These are phyloP conservation scores for Clamator glandarius DNA, from an alignment of 2,797 vertebrate genomes.

Conservation along the genomic window DNA sequence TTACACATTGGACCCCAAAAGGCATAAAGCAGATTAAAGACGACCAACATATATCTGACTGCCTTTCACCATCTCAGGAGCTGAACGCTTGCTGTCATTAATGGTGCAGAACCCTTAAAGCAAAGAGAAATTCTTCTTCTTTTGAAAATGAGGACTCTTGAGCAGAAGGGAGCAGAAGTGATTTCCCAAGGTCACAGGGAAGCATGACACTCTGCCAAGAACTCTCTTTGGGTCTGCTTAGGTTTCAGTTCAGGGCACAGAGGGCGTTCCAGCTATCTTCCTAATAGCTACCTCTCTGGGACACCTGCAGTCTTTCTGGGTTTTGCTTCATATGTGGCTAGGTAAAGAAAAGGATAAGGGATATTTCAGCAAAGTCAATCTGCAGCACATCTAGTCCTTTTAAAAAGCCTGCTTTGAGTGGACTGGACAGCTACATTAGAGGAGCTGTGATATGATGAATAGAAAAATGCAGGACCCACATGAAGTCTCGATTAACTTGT, in stretches of 20 bases:
- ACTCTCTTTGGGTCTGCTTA: neutral
- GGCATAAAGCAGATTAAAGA: neutral
- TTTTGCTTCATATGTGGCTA: neutral
- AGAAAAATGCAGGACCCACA: conserved; percentile 6
- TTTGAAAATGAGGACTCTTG: conserved; percentile 12
- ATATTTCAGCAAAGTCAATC: neutral
- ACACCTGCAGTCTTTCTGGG: neutral
- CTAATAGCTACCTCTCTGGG: neutral
- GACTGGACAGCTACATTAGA: conserved; percentile 15
- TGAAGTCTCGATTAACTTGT: conserved; percentile 55
- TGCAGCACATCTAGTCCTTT: neutral
- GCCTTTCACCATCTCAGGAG: neutral
- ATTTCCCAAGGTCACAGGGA: neutral
- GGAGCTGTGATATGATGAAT: neutral
- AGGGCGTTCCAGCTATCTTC: neutral
- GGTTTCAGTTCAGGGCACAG: neutral
- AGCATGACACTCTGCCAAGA: neutral
- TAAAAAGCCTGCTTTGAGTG: neutral
- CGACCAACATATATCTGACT: neutral
- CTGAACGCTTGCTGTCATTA: neutral
- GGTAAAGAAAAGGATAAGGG: neutral
- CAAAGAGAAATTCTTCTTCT: neutral
- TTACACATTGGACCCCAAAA: neutral
- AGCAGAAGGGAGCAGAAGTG: neutral
- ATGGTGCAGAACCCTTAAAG: neutral